Conservation (phyloP, 2,797 vertebrate genomes). For the Adelosebastes latens region DNA sequence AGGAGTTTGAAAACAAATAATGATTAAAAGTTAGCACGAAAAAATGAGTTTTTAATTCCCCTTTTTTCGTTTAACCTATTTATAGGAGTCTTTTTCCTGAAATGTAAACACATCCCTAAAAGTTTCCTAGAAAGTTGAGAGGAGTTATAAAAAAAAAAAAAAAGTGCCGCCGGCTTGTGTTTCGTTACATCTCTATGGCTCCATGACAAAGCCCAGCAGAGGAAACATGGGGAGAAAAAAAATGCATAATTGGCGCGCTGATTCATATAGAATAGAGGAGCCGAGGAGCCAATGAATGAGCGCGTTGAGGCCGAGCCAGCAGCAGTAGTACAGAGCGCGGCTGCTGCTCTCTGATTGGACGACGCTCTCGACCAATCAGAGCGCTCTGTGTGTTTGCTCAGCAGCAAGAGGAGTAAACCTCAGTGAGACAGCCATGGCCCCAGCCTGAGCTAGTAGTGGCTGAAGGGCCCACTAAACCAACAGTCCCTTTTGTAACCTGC, state of each 20-base stretch:
- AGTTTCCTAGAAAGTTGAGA: conserved; percentile 5
- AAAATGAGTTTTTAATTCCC: neutral
- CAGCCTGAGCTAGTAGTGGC: conserved; percentile 45
- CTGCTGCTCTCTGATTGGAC: conserved; percentile 76
- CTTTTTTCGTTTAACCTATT: neutral
- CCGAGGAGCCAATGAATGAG: conserved; percentile 82
- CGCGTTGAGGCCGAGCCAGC: conserved; percentile 71
- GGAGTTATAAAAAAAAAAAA: neutral
- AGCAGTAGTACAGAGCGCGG: conserved; percentile 61
- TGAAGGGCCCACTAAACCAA: conserved; percentile 64
- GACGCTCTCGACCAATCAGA: conserved; percentile 69
- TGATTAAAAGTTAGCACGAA: neutral
- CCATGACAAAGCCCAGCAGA: conserved; percentile 35
- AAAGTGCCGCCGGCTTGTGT: conserved; percentile 4
- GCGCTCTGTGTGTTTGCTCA: conserved; percentile 62
- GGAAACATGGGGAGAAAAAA: conserved; percentile 48
- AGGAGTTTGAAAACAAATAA: neutral
- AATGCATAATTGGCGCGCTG: conserved; percentile 77
- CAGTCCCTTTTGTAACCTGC: conserved; percentile 52
- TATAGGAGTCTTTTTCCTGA: neutral
- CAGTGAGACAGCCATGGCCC: conserved; percentile 60
- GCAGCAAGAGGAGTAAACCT: conserved; percentile 58
- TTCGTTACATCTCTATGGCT: conserved; percentile 54
- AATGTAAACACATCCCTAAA: conserved; percentile 18
- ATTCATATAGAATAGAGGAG: conserved; percentile 78